Conservation (phyloP, 2,797 vertebrate genomes). For the Malacoraja senta region DNA sequence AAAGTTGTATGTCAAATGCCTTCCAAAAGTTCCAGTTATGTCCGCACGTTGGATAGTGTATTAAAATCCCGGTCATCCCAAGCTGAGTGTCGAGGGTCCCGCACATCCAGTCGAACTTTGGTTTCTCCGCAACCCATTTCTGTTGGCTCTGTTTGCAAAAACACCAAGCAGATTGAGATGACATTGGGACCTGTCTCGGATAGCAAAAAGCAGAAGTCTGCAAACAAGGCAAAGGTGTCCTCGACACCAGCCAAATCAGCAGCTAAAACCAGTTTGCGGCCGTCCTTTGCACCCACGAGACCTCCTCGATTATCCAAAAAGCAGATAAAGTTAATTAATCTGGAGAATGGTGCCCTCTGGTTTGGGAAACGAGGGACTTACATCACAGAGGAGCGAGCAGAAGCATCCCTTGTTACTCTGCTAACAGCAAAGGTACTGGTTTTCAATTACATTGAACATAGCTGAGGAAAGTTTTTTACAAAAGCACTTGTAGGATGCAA, state of each 20-base stretch:
- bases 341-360: slow-evolving; percentile 82
- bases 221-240: background rate
- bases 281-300: background rate
- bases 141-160: slow-evolving; percentile 49
- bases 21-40: slow-evolving; percentile 82
- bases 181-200: slow-evolving; percentile 52
- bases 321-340: slow-evolving; percentile 75
- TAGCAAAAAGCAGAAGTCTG: slow-evolving; percentile 55
- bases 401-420: slow-evolving; percentile 76
- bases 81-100: slow-evolving; percentile 47
- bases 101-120: slow-evolving; percentile 42
- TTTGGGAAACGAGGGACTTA: slow-evolving; percentile 77
- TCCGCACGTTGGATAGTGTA: slow-evolving; percentile 79
- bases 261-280: background rate
- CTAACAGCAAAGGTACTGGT: slow-evolving; percentile 78
- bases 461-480: background rate
- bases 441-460: background rate
- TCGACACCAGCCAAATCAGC: slow-evolving; percentile 32
- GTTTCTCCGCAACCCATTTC: slow-evolving; percentile 22
- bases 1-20: slow-evolving; percentile 80
- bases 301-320: slow-evolving; percentile 67
- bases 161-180: slow-evolving; percentile 49
- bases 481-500: background rate
- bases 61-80: slow-evolving; percentile 61
- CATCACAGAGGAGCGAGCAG: slow-evolving; percentile 79